Conservation (phyloP, 2,888 invertebrate species). For the Graphium colonna region DNA sequence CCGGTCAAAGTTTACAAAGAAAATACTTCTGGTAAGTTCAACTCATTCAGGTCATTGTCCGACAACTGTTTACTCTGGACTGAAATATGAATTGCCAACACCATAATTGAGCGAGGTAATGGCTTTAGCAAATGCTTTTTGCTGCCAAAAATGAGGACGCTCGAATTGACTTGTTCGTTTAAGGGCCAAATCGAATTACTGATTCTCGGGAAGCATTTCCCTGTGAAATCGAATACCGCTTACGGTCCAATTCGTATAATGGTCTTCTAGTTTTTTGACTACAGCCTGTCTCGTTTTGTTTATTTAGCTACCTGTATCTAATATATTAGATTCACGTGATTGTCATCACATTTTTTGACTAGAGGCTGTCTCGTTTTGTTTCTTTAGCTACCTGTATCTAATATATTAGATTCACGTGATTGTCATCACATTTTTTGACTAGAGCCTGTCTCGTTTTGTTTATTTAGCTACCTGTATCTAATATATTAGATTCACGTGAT, state of each 20-base stretch:
- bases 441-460: too few species aligned
- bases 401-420: too few species aligned
- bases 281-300: too few species aligned
- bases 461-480: too few species aligned
- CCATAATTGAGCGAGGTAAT: constrained; percentile 8
- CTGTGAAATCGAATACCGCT: neutral
- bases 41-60: neutral
- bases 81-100: constrained; percentile 1
- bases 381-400: too few species aligned
- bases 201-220: neutral
- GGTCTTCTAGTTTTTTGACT: neutral
- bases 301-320: too few species aligned
- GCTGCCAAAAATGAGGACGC: constrained; percentile 13
- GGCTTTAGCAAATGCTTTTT: constrained; percentile 7
- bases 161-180: constrained; percentile 7
- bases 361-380: too few species aligned
- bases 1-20: neutral
- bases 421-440: neutral
- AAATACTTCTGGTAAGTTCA: too few species aligned
- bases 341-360: neutral
- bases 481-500: too few species aligned
- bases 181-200: neutral
- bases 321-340: too few species aligned
- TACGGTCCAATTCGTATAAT: neutral
- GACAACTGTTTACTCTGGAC: neutral